Evolutionary conservation across 2,113 vertebrate species (phyloP), one percentile per base, ranked within the genome.

Genomic region (Protobothrops flavoviridis): DNA sequence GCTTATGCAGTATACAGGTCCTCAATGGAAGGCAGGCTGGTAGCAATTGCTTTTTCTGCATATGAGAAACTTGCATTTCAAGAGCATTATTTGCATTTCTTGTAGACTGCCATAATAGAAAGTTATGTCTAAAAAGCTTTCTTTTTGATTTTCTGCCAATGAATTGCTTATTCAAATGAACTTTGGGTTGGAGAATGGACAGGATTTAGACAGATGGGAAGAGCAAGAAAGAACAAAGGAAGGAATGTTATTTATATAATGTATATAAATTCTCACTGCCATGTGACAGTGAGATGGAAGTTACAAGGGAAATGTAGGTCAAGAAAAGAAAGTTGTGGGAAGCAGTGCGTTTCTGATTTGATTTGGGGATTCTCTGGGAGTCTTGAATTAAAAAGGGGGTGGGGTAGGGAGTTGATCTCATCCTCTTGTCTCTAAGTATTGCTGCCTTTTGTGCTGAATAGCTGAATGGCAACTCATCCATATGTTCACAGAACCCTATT

Each of bases 361-460:
- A 87, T 87, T 50, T 87, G 23, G 43, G 43, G 21, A 26, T 87
- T 26, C 85, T 87, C 43, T 48, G 48, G 29, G 12, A 53, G 13
- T 26, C 29, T n/a, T 87, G 86, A 87, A 87, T 24, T n/a, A 33
- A 87, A 87, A 87, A 50, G 12, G 1, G 48, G 48, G 48, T 50
- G 48, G 48, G 26, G 26, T 6, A 50, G 48, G 15, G 12, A 87
- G 24, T n/a, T 87, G 86, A 53, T 87, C 86, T 87, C 29, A 52
- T 29, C 86, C 29, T 13, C 17, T 87, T 9, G 15, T 52, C 92
- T 95, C 87, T 43, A 50, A 50, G 1, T 69, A 95, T 0, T 90
- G n/a, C 8, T 88, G 21, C 89, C 87, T 74, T 92, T 94, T 90
- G 57, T 61, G 20, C 39, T 64, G 89, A 91, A 86, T 94, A 86